Evolutionary conservation across 2,888 invertebrate species (phyloP).

Genomic region (Caenorhabditis wallacei): DNA sequence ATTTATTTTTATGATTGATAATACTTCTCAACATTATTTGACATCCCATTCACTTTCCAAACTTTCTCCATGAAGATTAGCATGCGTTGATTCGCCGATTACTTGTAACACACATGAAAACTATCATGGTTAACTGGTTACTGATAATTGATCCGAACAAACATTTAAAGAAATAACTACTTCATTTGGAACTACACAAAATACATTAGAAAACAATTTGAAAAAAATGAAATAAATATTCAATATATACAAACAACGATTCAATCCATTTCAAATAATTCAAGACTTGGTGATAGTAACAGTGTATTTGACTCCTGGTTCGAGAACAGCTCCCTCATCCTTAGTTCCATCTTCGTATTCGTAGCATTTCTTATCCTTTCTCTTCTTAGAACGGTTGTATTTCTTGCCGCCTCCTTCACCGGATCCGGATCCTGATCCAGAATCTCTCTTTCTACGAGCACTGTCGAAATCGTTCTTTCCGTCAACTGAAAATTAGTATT

Average conservation of each 20-base stretch:
- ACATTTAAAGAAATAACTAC: neutral
- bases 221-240: conserved; percentile 26
- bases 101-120: conserved; percentile 5
- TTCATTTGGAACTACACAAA: neutral
- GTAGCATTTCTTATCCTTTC: conserved; percentile 48
- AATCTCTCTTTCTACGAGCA: conserved; percentile 46
- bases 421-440: conserved; percentile 32
- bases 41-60: conserved; percentile 8
- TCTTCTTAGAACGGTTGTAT: conserved; percentile 57
- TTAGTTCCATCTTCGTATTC: conserved; percentile 58
- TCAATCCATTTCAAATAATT: neutral
- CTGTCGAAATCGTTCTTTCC: conserved; percentile 34
- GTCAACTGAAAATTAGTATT: conserved; percentile 57
- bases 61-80: conserved; percentile 19
- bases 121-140: neutral
- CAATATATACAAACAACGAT: conserved; percentile 35
- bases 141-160: neutral
- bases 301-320: conserved; percentile 41
- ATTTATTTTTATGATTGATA: neutral
- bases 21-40: neutral
- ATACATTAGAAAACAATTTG: neutral
- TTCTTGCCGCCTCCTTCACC: conserved; percentile 44
- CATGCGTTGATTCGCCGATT: neutral
- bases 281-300: conserved; percentile 49
- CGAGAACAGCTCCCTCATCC: conserved; percentile 53